A percentile compares a stretch with the other conserved stretches of the same genome.
Conservation (phyloP, 2,113 vertebrate genomes). For the Cyprinodon tularosa region DNA sequence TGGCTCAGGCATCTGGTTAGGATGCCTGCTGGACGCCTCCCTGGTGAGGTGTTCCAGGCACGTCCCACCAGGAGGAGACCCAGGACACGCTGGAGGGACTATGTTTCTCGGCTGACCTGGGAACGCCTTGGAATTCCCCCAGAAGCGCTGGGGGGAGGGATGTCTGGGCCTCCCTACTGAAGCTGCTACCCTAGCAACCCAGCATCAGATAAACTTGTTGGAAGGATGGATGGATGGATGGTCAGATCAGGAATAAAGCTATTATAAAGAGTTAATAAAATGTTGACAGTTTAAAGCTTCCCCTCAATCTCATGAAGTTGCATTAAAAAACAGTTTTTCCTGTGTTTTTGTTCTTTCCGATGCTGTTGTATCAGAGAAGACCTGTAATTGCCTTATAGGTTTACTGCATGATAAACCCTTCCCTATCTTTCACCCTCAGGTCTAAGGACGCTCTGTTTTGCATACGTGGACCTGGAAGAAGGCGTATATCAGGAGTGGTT, state of each 20-base stretch:
- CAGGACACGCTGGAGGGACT: too few species aligned
- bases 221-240: too few species aligned
- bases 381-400: neutral
- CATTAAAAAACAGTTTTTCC: neutral
- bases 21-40: too few species aligned
- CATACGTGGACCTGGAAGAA: slow-evolving; percentile 93
- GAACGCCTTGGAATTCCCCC: too few species aligned
- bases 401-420: neutral
- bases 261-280: neutral
- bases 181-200: too few species aligned
- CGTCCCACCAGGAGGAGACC: too few species aligned
- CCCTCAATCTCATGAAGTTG: neutral
- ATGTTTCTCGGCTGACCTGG: too few species aligned
- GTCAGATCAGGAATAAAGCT: neutral
- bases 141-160: too few species aligned
- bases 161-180: too few species aligned
- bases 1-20: too few species aligned
- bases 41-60: too few species aligned
- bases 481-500: slow-evolving; percentile 88
- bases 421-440: slow-evolving; percentile 74
- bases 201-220: too few species aligned
- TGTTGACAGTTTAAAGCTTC: neutral
- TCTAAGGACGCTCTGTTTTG: slow-evolving; percentile 93
- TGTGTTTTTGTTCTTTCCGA: neutral
- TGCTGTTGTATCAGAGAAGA: neutral